Evolutionary conservation across 2,113 vertebrate species (phyloP), one percentile per base, ranked within the genome.

Genomic region (Microtus montanus): DNA sequence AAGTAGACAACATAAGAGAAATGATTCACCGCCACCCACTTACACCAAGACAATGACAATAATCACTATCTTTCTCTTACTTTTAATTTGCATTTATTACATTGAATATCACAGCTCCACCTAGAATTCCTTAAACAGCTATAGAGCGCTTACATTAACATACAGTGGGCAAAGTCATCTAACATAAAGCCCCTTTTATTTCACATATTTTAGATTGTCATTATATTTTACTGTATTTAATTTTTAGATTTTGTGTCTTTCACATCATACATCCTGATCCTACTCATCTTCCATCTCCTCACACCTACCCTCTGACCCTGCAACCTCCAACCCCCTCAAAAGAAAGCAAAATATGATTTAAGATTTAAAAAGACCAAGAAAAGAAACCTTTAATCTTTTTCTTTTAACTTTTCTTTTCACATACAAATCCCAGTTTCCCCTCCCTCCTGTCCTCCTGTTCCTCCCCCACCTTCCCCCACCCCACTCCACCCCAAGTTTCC

Each of bases 31-130:
- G 89, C n/a, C 64, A 52, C 14, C 35, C 49, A 75, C 19, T 77
- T 44, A 68, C 11, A 54, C 7, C 74, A 89, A 90, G 54, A 89
- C 84, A 89, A 47, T 68, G 15, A 82, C 77, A 96, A 86, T 35
- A 70, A 80, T 71, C 52, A 61, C 64, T 26, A 4, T 90, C 30
- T 38, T 73, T 73, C n/a, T 35, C n/a, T n/a, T 73, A 10, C n/a
- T 24, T 77, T 47, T 77, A 54, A 75, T 71, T 47, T 61, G 49
- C 38, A 49, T 4, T 20, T 9, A 30, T 33, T 77, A 68, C 11
- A 44, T 2, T 7, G 3, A 28, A 47, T 52, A 44, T 14, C 73
- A 35, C 15, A 61, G 49, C 24, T 14, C 75, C 19, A 49, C 28
- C 74, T 30, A 47, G 41, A 17, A 28, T 54, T 24, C 61, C 38